These are phyloP conservation scores for Melipona quadrifasciata DNA, from an alignment of 1,140 invertebrate genomes.

Conservation along the genomic window DNA sequence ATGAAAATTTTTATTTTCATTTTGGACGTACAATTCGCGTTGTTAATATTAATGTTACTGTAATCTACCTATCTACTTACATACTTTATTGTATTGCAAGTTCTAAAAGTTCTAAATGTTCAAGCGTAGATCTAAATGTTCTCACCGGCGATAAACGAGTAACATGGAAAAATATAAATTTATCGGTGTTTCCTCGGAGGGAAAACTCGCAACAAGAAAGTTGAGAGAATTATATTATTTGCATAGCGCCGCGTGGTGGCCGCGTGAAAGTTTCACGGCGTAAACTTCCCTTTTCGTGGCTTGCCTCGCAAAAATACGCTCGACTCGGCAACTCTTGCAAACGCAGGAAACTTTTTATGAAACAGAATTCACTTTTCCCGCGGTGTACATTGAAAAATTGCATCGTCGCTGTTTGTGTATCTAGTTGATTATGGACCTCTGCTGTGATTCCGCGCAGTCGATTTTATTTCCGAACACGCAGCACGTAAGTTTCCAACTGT, in stretches of 20 bases:
- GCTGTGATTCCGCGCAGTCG: not conserved
- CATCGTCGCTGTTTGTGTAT: not conserved
- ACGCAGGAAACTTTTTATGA: constrained; percentile 16
- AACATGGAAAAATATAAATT: not conserved
- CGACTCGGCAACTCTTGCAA: not conserved
- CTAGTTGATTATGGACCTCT: not conserved
- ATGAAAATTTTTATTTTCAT: too few species aligned
- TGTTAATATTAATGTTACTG: too few species aligned
- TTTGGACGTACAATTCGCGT: too few species aligned
- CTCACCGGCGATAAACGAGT: not conserved
- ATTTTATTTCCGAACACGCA: not conserved
- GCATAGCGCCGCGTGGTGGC: not conserved
- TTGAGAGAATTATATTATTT: constrained; percentile 46
- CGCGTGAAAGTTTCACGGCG: constrained; percentile 24
- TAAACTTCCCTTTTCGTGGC: constrained; percentile 37
- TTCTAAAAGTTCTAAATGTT: not conserved
- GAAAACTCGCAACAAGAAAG: constrained; percentile 25
- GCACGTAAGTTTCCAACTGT: too few species aligned
- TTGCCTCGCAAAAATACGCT: constrained; percentile 12
- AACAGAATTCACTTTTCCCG: not conserved
- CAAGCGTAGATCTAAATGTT: too few species aligned
- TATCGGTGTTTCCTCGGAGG: not conserved
- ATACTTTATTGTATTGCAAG: too few species aligned
- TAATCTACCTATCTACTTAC: too few species aligned
- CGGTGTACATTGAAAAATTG: constrained; percentile 28